Conservation (phyloP, 2,113 vertebrate species). For the Eurystomus gularis region DNA sequence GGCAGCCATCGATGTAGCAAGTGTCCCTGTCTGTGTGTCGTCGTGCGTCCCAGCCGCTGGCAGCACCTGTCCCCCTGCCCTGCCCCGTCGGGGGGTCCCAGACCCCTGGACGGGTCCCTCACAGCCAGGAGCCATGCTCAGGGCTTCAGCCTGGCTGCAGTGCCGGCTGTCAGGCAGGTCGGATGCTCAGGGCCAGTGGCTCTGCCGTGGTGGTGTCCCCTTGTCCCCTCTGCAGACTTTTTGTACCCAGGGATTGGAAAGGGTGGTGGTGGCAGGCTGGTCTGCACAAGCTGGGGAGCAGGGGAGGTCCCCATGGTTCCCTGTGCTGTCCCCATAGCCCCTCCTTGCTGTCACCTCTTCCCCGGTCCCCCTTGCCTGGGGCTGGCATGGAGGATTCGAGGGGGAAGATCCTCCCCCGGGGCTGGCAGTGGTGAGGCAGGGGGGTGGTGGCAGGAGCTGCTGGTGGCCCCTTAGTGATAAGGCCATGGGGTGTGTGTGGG, state of each 20-base stretch:
- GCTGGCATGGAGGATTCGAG: not conserved
- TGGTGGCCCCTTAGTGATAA: not conserved
- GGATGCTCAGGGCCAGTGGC: not conserved
- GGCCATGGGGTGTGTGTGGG: not conserved
- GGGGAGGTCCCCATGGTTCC: not conserved
- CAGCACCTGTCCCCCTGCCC: not conserved
- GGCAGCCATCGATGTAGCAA: conserved; percentile 65
- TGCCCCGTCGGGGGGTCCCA: not conserved
- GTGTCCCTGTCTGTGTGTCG: conserved; percentile 27
- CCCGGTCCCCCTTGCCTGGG: not conserved
- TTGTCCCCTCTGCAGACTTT: not conserved
- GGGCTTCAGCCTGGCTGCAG: accelerated
- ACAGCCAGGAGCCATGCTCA: not conserved
- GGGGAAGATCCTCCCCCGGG: not conserved
- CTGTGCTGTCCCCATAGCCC: not conserved
- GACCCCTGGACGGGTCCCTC: not conserved
- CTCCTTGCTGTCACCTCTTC: not conserved
- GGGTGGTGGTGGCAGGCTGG: not conserved
- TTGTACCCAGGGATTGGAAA: not conserved
- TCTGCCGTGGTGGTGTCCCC: not conserved
- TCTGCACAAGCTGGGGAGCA: not conserved
- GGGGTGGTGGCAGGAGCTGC: not conserved
- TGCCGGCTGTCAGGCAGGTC: accelerated
- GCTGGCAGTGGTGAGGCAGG: not conserved
- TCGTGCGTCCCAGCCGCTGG: not conserved